These are phyloP conservation scores for Tragulus kanchil DNA, from an alignment of 2,113 vertebrate genomes.

Conservation along the genomic window DNA sequence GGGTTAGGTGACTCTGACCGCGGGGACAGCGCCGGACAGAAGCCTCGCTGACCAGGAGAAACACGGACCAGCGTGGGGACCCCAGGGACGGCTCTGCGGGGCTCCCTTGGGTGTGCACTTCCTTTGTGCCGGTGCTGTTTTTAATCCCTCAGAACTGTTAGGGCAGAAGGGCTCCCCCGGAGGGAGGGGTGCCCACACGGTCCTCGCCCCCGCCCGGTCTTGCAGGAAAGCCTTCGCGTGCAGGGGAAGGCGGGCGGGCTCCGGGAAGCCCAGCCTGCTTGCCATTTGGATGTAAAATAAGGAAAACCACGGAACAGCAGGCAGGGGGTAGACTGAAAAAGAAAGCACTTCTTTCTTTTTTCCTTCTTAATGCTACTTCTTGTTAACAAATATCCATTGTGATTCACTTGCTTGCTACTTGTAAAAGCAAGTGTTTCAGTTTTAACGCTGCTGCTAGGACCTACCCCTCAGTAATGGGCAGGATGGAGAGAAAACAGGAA, in stretches of 20 bases:
- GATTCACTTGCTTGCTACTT: constrained; percentile 74
- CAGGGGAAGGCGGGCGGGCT: neutral
- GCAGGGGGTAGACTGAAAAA: constrained; percentile 30
- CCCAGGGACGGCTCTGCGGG: accelerated
- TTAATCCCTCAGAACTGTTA: neutral
- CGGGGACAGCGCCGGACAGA: accelerated
- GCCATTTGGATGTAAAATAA: too few relatives aligned
- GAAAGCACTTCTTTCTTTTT: neutral
- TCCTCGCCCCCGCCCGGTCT: neutral
- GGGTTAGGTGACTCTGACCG: accelerated
- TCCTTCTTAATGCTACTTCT: constrained; percentile 45
- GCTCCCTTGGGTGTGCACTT: neutral
- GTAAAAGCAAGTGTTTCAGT: constrained; percentile 46
- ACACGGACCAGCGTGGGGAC: accelerated
- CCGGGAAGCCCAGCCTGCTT: neutral
- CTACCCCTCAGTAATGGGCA: constrained; percentile 44
- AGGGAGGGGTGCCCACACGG: too few relatives aligned
- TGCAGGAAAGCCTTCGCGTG: accelerated
- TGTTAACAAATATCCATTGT: constrained; percentile 73
- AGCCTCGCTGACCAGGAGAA: accelerated
- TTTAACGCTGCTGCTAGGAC: constrained; percentile 70
- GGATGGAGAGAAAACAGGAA: constrained; percentile 65
- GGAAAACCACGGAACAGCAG: neutral
- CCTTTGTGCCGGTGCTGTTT: neutral
- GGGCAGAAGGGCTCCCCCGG: neutral